Percentiles rank a stretch among this genome's conserved stretches.
These are phyloP conservation scores for Cichladusa arquata DNA, from an alignment of 2,113 vertebrate species.

Conservation along the genomic window DNA sequence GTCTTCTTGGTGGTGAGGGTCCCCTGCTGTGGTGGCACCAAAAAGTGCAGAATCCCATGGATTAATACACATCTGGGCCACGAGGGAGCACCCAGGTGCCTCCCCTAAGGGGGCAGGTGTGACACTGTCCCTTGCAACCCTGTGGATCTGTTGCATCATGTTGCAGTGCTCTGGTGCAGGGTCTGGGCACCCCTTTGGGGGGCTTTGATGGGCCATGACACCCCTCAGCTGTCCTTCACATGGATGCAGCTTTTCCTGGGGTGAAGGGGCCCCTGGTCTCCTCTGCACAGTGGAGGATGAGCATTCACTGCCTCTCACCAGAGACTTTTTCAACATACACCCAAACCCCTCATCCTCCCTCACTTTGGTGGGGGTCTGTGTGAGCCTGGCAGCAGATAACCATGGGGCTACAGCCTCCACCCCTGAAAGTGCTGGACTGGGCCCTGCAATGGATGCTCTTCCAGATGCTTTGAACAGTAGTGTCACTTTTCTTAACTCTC, in stretches of 20 bases:
- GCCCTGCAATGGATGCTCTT: neutral
- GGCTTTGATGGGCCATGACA: neutral
- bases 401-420: neutral
- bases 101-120: neutral
- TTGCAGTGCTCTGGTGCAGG: neutral
- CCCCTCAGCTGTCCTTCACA: accelerated
- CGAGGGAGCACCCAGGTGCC: neutral
- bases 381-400: neutral
- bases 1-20: neutral
- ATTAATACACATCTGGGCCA: neutral
- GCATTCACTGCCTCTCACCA: neutral
- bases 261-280: neutral
- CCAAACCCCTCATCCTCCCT: neutral
- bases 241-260: neutral
- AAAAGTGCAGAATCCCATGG: neutral
- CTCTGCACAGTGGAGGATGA: neutral
- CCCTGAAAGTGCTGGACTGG: neutral
- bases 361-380: accelerated
- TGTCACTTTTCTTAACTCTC: neutral
- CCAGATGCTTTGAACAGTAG: neutral
- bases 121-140: neutral
- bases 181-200: neutral
- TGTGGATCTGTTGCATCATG: neutral
- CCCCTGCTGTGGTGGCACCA: accelerated
- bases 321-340: neutral